Evolutionary conservation across 2,888 invertebrate genomes (phyloP).

Genomic region (Agrochola circellaris): DNA sequence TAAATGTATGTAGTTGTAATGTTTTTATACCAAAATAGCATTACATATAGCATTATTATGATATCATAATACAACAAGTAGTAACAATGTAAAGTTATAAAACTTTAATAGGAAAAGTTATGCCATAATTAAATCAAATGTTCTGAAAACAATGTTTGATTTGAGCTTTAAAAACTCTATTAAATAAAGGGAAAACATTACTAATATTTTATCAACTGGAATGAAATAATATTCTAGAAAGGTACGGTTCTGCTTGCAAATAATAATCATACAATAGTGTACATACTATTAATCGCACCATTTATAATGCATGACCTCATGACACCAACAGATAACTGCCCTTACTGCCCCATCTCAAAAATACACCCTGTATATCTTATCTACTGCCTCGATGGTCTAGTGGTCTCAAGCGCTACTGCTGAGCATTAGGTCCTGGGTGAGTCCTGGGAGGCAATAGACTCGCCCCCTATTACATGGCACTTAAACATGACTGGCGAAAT

Average conservation of each 20-base stretch:
- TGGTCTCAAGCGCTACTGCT: background rate
- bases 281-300: background rate
- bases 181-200: background rate
- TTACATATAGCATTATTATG: background rate
- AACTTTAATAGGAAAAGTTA: background rate
- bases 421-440: background rate
- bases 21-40: background rate
- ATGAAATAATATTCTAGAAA: background rate
- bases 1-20: background rate
- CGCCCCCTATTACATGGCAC: no score
- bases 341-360: no score
- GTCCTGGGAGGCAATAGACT: background rate
- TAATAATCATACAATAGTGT: background rate
- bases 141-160: constrained; percentile 2
- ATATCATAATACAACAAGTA: background rate
- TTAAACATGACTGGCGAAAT: background rate
- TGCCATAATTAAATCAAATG: background rate
- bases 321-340: background rate
- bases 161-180: background rate
- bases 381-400: background rate
- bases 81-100: background rate
- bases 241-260: background rate
- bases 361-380: background rate
- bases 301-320: constrained; percentile 27
- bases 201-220: background rate